phyloP scores from a whole-genome alignment of 1,140 invertebrate genomes.

The Homarus americanus region DNA sequence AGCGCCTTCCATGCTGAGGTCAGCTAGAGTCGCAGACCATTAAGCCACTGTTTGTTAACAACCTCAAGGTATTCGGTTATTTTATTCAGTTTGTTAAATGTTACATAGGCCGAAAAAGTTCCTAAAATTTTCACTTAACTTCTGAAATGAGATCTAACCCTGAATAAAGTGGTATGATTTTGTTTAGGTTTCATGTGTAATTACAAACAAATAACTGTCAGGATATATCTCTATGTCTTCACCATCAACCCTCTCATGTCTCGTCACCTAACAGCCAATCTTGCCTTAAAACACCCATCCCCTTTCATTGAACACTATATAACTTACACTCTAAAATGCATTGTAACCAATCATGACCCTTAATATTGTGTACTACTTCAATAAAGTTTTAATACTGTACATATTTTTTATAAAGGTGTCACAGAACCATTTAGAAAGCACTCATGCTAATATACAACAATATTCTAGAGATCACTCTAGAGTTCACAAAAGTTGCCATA shows the following conservation, averaged over 20 bases:
- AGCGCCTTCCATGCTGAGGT: conserved; percentile 37
- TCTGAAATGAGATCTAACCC: conserved; percentile 42
- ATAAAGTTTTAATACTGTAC: conserved; percentile 18
- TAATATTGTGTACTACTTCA: conserved; percentile 21
- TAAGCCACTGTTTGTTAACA: background rate
- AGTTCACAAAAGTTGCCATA: background rate
- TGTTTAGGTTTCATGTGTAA: conserved; percentile 9
- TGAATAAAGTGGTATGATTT: conserved; percentile 32
- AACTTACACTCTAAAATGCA: conserved; percentile 14
- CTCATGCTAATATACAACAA: background rate
- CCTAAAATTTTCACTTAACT: conserved; percentile 2
- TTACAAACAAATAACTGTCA: conserved; percentile 38
- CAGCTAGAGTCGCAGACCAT: conserved; percentile 12
- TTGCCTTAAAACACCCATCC: conserved; percentile 9
- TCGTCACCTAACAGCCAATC: conserved; percentile 41
- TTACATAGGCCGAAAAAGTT: conserved; percentile 42
- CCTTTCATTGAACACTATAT: background rate
- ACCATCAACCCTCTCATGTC: conserved; percentile 43
- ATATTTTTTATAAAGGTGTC: background rate
- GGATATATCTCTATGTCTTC: conserved; percentile 25
- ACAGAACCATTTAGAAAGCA: background rate
- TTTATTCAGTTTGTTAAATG: conserved; percentile 1
- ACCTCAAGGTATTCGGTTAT: conserved; percentile 32
- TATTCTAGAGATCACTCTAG: background rate
- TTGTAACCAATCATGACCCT: conserved; percentile 21